phyloP scores from a whole-genome alignment of 2,888 invertebrate species.

The Orchesella flavescens region DNA sequence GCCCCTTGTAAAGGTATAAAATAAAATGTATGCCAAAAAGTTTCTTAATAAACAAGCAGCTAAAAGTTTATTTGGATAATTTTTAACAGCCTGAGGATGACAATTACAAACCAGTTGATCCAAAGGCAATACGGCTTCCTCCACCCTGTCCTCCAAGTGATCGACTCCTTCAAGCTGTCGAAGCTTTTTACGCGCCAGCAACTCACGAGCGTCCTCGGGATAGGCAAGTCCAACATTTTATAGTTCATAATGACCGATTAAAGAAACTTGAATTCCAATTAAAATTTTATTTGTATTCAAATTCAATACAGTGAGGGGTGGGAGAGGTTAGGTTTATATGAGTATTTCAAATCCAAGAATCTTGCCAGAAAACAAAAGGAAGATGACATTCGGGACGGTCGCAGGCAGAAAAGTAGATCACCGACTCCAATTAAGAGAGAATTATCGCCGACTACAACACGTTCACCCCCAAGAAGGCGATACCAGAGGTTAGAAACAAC shows the following conservation, averaged over 20 bases:
- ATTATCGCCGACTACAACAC: slow-evolving; percentile 65
- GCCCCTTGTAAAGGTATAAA: slow-evolving; percentile 87
- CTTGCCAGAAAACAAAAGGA: slow-evolving; percentile 90
- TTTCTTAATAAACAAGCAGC: too few relatives aligned
- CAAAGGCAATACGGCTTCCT: slow-evolving; percentile 91
- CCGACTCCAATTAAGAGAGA: slow-evolving; percentile 85
- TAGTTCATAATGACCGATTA: not conserved
- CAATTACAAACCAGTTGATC: slow-evolving; percentile 91
- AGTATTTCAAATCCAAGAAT: slow-evolving; percentile 97
- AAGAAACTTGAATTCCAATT: too few relatives aligned
- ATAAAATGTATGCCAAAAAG: slow-evolving; percentile 12
- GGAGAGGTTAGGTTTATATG: slow-evolving; percentile 97
- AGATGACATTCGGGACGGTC: slow-evolving; percentile 84
- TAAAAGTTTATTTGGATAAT: too few relatives aligned
- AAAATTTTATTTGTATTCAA: slow-evolving; percentile 15
- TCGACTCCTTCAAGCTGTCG: slow-evolving; percentile 91
- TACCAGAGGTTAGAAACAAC: slow-evolving; percentile 70
- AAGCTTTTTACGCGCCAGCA: slow-evolving; percentile 95
- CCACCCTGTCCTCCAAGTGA: slow-evolving; percentile 97
- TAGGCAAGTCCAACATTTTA: slow-evolving; percentile 78
- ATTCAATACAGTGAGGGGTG: slow-evolving; percentile 87
- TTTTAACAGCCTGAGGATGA: slow-evolving; percentile 76
- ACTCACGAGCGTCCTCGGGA: slow-evolving; percentile 96
- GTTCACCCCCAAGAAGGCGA: slow-evolving; percentile 72
- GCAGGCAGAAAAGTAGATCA: slow-evolving; percentile 81